Percentiles rank a stretch among this genome's conserved stretches.
Evolutionary conservation across 2,797 vertebrate species (phyloP).

Genomic region (Carapus acus): DNA sequence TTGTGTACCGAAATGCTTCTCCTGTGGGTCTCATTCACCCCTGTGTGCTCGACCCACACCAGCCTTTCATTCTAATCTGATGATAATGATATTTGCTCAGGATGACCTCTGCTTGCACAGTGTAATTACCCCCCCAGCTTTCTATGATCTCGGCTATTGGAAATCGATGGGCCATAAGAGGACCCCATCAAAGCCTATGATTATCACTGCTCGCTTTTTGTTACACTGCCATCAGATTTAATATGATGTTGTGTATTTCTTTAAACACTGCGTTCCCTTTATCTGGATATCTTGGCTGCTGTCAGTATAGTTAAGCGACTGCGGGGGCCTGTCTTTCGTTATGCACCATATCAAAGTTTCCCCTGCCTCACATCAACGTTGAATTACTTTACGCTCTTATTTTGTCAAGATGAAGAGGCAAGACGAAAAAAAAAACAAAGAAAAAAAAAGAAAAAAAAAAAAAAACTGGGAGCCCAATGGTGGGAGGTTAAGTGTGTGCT

Average conservation of each 20-base stretch:
- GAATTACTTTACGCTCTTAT: too few species aligned
- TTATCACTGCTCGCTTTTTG: slow-evolving; percentile 67
- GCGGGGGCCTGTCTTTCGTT: background rate
- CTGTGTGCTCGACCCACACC: slow-evolving; percentile 38
- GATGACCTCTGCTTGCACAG: slow-evolving; percentile 73
- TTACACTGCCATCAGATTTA: slow-evolving; percentile 64
- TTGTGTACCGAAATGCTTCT: slow-evolving; percentile 41
- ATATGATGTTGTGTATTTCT: slow-evolving; percentile 56
- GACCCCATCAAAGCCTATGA: slow-evolving; percentile 70
- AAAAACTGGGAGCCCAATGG: too few species aligned
- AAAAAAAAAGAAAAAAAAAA: too few species aligned
- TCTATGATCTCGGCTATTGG: slow-evolving; percentile 73
- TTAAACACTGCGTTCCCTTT: slow-evolving; percentile 26
- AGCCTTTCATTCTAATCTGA: slow-evolving; percentile 74
- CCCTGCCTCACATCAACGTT: too few species aligned
- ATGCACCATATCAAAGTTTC: background rate
- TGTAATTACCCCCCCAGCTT: slow-evolving; percentile 72
- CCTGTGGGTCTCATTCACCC: slow-evolving; percentile 65
- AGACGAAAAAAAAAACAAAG: too few species aligned
- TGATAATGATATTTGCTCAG: slow-evolving; percentile 77
- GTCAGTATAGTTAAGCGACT: slow-evolving; percentile 4
- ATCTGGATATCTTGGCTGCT: slow-evolving; percentile 21
- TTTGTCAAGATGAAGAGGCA: too few species aligned
- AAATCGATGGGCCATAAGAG: slow-evolving; percentile 76
- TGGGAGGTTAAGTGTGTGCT: background rate